Conservation (phyloP, 2,888 invertebrate genomes). For the Apomyelois bistriatella region DNA sequence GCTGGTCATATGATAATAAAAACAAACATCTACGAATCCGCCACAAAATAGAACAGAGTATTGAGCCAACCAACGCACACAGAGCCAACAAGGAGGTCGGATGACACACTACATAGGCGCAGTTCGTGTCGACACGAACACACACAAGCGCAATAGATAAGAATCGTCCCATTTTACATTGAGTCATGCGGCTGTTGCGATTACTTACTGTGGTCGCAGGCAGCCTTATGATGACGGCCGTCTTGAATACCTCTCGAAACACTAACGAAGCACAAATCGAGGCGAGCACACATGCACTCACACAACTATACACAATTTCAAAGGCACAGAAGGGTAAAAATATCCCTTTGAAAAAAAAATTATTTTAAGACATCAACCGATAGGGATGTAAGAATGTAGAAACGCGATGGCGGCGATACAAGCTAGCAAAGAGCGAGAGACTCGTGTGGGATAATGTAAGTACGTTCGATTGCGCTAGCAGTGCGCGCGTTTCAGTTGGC, state of each 20-base stretch:
- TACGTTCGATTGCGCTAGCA: constrained; percentile 73
- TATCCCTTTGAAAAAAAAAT: constrained; percentile 35
- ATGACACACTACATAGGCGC: constrained; percentile 60
- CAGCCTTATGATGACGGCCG: constrained; percentile 79
- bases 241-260: constrained; percentile 67
- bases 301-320: constrained; percentile 32
- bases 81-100: constrained; percentile 52
- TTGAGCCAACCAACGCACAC: constrained; percentile 72
- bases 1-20: constrained; percentile 77
- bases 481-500: constrained; percentile 80
- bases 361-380: constrained; percentile 45
- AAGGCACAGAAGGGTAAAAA: constrained; percentile 34
- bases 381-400: constrained; percentile 40
- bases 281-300: constrained; percentile 62
- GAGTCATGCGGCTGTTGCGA: constrained; percentile 67
- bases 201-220: constrained; percentile 76
- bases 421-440: constrained; percentile 54
- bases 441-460: constrained; percentile 52
- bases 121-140: constrained; percentile 44
- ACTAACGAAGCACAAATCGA: constrained; percentile 57
- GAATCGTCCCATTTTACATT: constrained; percentile 78
- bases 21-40: constrained; percentile 75
- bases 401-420: constrained; percentile 40
- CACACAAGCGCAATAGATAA: constrained; percentile 64
- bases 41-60: constrained; percentile 77